Base-by-base conservation (phyloP, 2,113 vertebrate species). In the Poeciliopsis occidentalis region DNA sequence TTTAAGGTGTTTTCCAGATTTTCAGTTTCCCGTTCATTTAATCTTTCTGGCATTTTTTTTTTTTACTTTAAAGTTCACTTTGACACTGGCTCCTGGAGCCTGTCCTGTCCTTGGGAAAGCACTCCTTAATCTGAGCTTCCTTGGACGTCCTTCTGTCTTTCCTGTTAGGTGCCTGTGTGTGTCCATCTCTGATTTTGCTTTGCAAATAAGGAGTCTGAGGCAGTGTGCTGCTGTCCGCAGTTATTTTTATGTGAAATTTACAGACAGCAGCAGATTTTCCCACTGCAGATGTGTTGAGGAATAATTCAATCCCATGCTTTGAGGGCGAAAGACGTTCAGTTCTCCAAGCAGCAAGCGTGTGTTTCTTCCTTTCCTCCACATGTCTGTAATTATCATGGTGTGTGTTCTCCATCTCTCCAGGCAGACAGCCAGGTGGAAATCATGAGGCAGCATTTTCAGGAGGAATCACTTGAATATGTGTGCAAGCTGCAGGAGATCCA, bases 401-500 rank as follows among this genome's bases (percentile, higher is more conserved):
- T 85, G 41, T 82, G 76, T 85, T 66, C 67, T 61, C 79, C 64
- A 64, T 61, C 78, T 83, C 75, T 76, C 77, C 79, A 99, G 98
- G 97, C 97, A 67, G 97, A 99, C 84, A 54, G 71, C 79, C 96
- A 97, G 87, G 96, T 99, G 90, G 97, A 98, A 78, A 91, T 86
- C 75, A 96, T 95, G 44, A 96, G 96, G 77, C 95, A 95, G 76
- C 96, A 97, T 92, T 99, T 99, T 85, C 98, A 98, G 69, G 97
- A 98, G 78, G 93, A 97, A 76, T 99, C 97, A 44, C 95, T 99
- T 0, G 96, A 99, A 78, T 99, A 99, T 0, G 96, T 98, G 1
- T 99, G 96, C 91, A 98, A 96, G 83, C 87, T 99, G 75, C 98
- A 99, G 92, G 98, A 99, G 87, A 98, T 99, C 87, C 98, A 99